phyloP scores from a whole-genome alignment of 2,113 vertebrate species.

The Cariama cristata region DNA sequence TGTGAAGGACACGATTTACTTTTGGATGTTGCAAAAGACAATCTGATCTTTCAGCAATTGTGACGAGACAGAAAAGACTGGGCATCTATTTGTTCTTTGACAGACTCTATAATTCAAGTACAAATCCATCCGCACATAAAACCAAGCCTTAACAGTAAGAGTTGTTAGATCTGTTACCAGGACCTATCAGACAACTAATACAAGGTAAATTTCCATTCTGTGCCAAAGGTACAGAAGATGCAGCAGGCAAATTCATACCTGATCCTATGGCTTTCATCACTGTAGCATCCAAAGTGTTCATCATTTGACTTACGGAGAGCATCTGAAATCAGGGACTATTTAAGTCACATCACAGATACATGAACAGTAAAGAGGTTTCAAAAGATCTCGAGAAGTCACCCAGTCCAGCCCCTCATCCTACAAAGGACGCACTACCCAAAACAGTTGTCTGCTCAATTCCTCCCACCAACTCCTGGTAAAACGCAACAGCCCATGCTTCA shows the following conservation, averaged over 20 bases:
- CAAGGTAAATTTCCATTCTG: background rate
- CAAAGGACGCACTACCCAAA: background rate
- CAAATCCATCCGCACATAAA: background rate
- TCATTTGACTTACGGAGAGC: background rate
- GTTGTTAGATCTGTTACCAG: background rate
- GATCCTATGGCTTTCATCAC: background rate
- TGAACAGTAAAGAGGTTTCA: background rate
- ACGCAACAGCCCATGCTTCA: fast-evolving
- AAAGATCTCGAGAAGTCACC: background rate
- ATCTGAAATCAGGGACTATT: background rate
- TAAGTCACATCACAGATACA: background rate
- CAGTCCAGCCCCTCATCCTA: background rate
- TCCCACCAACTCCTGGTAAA: background rate
- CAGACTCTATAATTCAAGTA: background rate
- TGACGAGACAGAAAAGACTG: background rate
- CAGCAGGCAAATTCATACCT: background rate
- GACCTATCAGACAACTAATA: background rate
- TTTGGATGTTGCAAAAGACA: background rate
- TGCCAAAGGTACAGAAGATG: background rate
- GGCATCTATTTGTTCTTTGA: background rate
- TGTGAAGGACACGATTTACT: background rate
- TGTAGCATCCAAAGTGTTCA: background rate
- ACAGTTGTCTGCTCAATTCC: background rate
- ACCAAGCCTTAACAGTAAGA: background rate
- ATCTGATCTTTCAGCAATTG: background rate